Conservation (phyloP, 1,140 invertebrate species). For the Formica exsecta region DNA sequence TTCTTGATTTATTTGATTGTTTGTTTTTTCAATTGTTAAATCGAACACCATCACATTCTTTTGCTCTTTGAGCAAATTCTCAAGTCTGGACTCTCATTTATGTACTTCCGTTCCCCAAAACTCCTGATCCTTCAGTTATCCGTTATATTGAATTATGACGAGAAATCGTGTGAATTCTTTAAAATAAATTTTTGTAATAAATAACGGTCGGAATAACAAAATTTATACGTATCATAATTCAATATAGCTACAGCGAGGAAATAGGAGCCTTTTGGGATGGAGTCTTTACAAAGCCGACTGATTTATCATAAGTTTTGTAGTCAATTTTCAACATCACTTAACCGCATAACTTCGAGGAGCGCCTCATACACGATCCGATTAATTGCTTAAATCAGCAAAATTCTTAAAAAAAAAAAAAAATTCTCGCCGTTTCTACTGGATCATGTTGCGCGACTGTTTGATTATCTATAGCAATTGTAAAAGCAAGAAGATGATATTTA, state of each 20-base stretch:
- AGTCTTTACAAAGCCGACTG: slow-evolving; percentile 76
- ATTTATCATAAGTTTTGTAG: slow-evolving; percentile 80
- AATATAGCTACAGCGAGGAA: too few species aligned
- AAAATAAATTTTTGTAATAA: too few species aligned
- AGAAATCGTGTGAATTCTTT: too few species aligned
- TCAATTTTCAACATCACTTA: slow-evolving; percentile 76
- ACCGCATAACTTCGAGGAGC: slow-evolving; percentile 56
- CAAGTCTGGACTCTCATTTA: slow-evolving; percentile 34
- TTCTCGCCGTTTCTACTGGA: not conserved
- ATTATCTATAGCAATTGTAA: not conserved
- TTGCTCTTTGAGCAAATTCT: not conserved
- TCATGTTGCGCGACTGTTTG: not conserved
- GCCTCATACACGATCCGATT: slow-evolving; percentile 54
- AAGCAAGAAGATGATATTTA: not conserved
- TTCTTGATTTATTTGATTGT: not conserved
- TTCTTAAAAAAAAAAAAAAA: not conserved
- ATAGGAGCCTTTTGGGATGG: slow-evolving; percentile 12
- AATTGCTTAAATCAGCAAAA: not conserved
- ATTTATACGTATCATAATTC: too few species aligned
- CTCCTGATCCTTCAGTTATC: too few species aligned
- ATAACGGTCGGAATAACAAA: too few species aligned
- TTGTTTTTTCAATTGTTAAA: not conserved
- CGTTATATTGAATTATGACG: too few species aligned
- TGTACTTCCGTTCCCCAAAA: slow-evolving; percentile 70
- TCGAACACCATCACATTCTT: not conserved